Conservation (phyloP, 2,797 vertebrate species). For the Semotilus atromaculatus region DNA sequence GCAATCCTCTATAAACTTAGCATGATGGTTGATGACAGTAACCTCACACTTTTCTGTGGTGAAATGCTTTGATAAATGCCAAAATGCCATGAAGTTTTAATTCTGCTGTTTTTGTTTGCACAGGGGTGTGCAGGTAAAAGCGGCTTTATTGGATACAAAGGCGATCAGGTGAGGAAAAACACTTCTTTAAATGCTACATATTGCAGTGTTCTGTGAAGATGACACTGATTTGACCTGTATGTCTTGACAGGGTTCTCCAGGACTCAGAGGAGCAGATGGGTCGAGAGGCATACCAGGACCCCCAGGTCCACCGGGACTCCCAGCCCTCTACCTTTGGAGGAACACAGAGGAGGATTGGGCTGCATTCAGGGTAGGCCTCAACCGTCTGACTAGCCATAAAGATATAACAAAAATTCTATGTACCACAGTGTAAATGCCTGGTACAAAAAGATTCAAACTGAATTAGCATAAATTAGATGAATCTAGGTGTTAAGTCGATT, state of each 20-base stretch:
- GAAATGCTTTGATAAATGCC: neutral
- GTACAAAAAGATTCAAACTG: neutral
- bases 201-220: neutral
- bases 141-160: constrained; percentile 80
- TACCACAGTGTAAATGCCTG: neutral
- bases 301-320: constrained; percentile 78
- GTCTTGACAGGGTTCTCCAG: constrained; percentile 73
- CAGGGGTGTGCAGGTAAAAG: constrained; percentile 82
- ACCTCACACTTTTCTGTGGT: neutral
- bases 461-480: neutral
- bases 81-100: neutral
- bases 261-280: constrained; percentile 70
- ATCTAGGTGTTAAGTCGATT: neutral
- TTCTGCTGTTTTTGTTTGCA: constrained; percentile 52
- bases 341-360: constrained; percentile 82
- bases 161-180: constrained; percentile 79
- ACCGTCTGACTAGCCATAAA: neutral
- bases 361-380: constrained; percentile 74
- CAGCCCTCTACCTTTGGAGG: constrained; percentile 79
- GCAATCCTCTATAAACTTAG: constrained; percentile 15
- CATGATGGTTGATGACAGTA: constrained; percentile 2
- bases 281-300: constrained; percentile 75
- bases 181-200: neutral
- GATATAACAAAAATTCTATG: neutral
- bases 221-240: constrained; percentile 22